Evolutionary conservation across 2,888 invertebrate species (phyloP), one percentile per base, ranked within the genome.

Genomic region (Macaria liturata): DNA sequence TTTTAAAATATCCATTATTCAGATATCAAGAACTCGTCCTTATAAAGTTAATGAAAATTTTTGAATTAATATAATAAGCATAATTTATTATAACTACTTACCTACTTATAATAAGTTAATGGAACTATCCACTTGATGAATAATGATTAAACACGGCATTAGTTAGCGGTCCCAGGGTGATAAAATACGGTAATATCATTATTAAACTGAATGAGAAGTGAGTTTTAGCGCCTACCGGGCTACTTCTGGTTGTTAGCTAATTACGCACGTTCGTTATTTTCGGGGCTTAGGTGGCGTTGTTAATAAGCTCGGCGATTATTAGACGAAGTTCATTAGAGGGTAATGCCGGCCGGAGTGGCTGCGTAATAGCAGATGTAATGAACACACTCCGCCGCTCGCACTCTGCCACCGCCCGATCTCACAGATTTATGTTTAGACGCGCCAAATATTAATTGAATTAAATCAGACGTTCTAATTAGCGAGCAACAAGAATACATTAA

Each of bases 401-500:
- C 44, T 37, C 39, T 37, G 34, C 37, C 63, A 66, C 63, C 67
- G 49, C 39, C 66, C 44, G 54, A 44, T 58, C 62, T 57, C 50
- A 46, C 54, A 63, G 61, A 68, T 68, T 68, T 64, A 64, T 64
- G 65, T 57, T 62, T 49, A 64, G 61, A 64, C 61, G 55, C 51
- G 53, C 58, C 50, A 66, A 64, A 68, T 64, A 66, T 63, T 64
- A 63, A 57, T 48, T 57, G 54, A 61, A 60, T 59, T 55, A 55
- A 59, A 52, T 53, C 46, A 58, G 61, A 55, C 58, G 62, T 64
- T 64, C 63, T 68, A 68, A 66, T 68, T 65, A 67, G 63, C 64
- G 69, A 66, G 68, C 65, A 76, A 76, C 74, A 71, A 70, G 66
- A 78, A 72, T 74, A 74, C 80, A 78, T 77, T 80, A 82, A 81